phyloP scores from a whole-genome alignment of 2,113 vertebrate genomes.

The Phylloscopus trochilus region DNA sequence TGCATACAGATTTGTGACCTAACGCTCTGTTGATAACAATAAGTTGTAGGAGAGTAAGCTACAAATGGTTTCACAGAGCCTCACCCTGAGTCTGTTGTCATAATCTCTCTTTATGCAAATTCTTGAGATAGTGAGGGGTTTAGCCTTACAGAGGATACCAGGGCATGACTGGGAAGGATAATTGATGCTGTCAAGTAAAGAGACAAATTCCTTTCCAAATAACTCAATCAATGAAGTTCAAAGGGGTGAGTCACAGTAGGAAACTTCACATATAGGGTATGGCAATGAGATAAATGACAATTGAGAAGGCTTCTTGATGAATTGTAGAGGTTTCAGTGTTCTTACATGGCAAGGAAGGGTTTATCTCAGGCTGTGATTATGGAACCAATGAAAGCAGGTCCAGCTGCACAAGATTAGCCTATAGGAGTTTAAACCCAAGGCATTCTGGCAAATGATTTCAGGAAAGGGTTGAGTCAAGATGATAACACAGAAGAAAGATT shows the following conservation, averaged over 20 bases:
- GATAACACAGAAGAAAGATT: not conserved
- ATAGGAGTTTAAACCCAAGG: not conserved
- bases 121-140: not conserved
- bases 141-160: not conserved
- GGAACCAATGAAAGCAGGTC: not conserved
- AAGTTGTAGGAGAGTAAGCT: not conserved
- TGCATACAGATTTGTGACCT: not conserved
- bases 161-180: not conserved
- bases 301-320: not conserved
- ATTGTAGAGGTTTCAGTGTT: not conserved
- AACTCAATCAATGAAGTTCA: not conserved
- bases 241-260: not conserved
- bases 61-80: not conserved
- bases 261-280: not conserved
- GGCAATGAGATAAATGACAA: not conserved
- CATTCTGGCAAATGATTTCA: not conserved
- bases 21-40: not conserved
- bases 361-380: not conserved
- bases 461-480: not conserved
- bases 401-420: not conserved
- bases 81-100: not conserved
- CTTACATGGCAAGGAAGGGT: not conserved
- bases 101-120: not conserved
- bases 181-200: not conserved
- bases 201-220: not conserved